Conservation (phyloP, 2,888 invertebrate genomes). For the Acleris laterana region DNA sequence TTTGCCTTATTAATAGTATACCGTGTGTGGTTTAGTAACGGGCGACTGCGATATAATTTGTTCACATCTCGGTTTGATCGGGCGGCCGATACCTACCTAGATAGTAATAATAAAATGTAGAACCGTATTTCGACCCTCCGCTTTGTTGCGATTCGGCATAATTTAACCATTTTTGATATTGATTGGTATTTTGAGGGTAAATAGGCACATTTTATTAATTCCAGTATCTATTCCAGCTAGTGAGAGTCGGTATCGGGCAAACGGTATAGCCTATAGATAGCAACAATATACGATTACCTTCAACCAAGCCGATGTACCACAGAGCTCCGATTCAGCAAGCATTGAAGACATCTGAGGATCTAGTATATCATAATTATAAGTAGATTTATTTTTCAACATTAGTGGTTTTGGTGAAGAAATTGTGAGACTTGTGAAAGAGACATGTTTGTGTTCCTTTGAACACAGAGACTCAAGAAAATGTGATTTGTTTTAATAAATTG, state of each 20-base stretch:
- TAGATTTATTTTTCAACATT: constrained; percentile 78
- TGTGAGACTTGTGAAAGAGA: constrained; percentile 64
- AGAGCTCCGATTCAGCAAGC: constrained; percentile 92
- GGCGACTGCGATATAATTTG: constrained; percentile 65
- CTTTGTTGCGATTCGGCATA: constrained; percentile 54
- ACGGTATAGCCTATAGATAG: constrained; percentile 54
- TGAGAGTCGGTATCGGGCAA: constrained; percentile 55
- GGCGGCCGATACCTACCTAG: constrained; percentile 67
- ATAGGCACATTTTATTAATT: constrained; percentile 48
- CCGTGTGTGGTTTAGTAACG: constrained; percentile 44
- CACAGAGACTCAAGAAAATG: constrained; percentile 72
- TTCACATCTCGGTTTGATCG: constrained; percentile 64
- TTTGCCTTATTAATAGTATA: constrained; percentile 48
- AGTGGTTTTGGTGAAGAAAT: constrained; percentile 70
- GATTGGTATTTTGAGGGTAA: constrained; percentile 11
- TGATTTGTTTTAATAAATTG: constrained; percentile 71
- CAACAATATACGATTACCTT: constrained; percentile 62
- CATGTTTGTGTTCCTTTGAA: constrained; percentile 65
- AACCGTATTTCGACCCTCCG: constrained; percentile 54
- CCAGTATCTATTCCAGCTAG: constrained; percentile 68
- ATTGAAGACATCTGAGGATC: constrained; percentile 95
- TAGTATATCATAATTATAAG: constrained; percentile 74
- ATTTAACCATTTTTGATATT: constrained; percentile 31
- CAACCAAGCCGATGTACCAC: constrained; percentile 73
- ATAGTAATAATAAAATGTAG: constrained; percentile 70